These are phyloP conservation scores for Plutella xylostella DNA, from an alignment of 2,888 invertebrate genomes.

Conservation along the genomic window DNA sequence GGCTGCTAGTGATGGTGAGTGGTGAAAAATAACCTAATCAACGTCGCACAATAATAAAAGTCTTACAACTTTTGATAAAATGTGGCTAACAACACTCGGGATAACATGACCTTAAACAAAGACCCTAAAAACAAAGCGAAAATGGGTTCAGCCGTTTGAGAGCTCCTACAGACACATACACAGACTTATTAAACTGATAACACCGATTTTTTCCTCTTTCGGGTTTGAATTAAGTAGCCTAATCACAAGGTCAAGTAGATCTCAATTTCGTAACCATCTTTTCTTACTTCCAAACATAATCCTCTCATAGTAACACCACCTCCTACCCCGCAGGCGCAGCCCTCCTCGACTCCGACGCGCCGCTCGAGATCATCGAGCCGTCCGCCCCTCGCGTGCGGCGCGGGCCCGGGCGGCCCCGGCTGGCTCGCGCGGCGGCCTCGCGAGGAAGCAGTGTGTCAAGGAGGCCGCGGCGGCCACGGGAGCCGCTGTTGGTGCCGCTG, in stretches of 20 bases:
- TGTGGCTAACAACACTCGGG: too few species aligned
- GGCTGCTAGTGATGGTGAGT: too few species aligned
- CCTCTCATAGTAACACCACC: too few species aligned
- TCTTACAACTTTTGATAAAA: too few species aligned
- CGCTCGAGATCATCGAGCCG: conserved; percentile 26
- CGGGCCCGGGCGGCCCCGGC: background rate
- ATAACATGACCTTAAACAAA: too few species aligned
- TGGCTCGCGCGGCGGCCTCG: conserved; percentile 15
- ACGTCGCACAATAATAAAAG: too few species aligned
- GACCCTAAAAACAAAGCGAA: too few species aligned
- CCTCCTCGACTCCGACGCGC: conserved; percentile 42
- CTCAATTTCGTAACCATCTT: background rate
- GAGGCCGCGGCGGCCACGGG: conserved; percentile 43
- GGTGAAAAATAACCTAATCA: too few species aligned
- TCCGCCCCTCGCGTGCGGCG: conserved; percentile 20
- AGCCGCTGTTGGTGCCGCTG: conserved; percentile 62
- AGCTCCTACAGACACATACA: too few species aligned
- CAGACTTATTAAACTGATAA: too few species aligned
- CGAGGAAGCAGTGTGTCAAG: conserved; percentile 21
- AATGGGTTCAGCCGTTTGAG: too few species aligned
- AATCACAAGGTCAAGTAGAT: too few species aligned
- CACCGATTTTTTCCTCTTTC: background rate
- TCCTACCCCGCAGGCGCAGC: conserved; percentile 35
- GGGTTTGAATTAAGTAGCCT: background rate
- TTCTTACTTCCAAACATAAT: background rate